Conservation (phyloP, 2,888 invertebrate genomes). For the Oxycera nigricornis region DNA sequence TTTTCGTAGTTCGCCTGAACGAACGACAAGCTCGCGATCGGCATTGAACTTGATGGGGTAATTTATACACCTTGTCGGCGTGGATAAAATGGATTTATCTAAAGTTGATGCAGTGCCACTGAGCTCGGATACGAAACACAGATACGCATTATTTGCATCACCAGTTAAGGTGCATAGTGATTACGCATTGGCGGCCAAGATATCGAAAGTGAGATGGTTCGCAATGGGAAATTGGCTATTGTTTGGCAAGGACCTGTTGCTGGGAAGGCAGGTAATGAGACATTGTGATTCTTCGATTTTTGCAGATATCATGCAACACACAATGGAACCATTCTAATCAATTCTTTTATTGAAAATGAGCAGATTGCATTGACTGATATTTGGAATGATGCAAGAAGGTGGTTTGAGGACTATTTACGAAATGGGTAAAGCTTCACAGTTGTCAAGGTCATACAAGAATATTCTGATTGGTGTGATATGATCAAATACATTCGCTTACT, state of each 20-base stretch:
- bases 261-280: background rate
- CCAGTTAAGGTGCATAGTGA: background rate
- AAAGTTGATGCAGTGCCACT: background rate
- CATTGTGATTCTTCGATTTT: background rate
- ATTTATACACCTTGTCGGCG: background rate
- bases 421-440: background rate
- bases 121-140: background rate
- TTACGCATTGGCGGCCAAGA: background rate
- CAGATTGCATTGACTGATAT: background rate
- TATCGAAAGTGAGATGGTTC: background rate
- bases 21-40: background rate
- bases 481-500: too few species aligned
- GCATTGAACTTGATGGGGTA: conserved; percentile 22
- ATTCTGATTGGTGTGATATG: background rate
- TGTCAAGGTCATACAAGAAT: background rate
- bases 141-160: background rate
- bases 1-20: background rate
- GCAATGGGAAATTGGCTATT: background rate
- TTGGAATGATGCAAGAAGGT: background rate
- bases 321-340: background rate
- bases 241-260: background rate
- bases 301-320: background rate
- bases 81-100: background rate
- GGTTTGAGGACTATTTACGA: background rate
- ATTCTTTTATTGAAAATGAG: too few species aligned